Evolutionary conservation across 1,140 invertebrate species (phyloP).

Genomic region (Drosophila burlai): DNA sequence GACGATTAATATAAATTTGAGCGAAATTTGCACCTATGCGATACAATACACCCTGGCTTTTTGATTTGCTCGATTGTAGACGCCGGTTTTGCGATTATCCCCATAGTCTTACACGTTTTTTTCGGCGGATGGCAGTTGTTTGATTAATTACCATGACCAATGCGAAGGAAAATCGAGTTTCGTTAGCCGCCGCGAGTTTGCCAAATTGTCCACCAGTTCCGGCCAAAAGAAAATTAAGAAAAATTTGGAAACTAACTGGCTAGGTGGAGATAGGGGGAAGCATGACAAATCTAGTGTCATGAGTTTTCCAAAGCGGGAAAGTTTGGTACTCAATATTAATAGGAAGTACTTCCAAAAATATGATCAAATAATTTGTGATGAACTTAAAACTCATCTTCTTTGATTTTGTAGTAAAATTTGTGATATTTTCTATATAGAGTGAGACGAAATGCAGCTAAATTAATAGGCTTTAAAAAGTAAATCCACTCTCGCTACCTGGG

Average conservation of each 20-base stretch:
- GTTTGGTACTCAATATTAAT: not conserved
- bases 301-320: constrained; percentile 10
- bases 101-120: constrained; percentile 23
- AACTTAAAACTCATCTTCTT: not conserved
- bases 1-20: constrained; percentile 66
- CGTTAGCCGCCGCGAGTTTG: constrained; percentile 1
- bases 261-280: constrained; percentile 14
- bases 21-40: constrained; percentile 54
- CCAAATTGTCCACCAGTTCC: constrained; percentile 55
- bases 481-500: constrained; percentile 22
- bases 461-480: constrained; percentile 12
- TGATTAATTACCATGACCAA: constrained; percentile 70
- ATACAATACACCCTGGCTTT: constrained; percentile 35
- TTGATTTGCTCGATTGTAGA: constrained; percentile 24
- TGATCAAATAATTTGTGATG: not conserved
- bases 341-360: not conserved
- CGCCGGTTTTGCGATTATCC: constrained; percentile 19
- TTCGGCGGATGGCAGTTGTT: constrained; percentile 62
- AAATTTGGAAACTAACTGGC: constrained; percentile 48
- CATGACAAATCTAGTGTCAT: not conserved
- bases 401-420: not conserved
- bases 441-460: not conserved
- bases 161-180: constrained; percentile 57
- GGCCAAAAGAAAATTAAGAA: constrained; percentile 35
- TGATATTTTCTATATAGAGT: not conserved